Evolutionary conservation across 2,888 invertebrate genomes (phyloP), one percentile per base, ranked within the genome.

Genomic region (Lumbricus terrestris): DNA sequence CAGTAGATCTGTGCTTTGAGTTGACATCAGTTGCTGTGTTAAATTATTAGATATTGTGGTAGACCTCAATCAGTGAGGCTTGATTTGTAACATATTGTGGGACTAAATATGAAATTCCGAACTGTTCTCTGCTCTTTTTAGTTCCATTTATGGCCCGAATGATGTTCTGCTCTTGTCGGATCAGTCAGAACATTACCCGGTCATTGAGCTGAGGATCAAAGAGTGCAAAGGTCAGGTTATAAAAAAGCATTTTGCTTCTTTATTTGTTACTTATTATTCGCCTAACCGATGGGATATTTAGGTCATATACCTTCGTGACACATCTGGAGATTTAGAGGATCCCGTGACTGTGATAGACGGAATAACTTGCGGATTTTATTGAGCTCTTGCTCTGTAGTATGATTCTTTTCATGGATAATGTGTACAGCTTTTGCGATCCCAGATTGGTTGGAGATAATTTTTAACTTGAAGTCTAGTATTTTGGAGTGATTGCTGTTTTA

Each of bases 131-230:
- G 8, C n/a, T 69, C 69, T n/a, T 33, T 90, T 38, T 89, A 91
- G 91, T 82, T 38, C 89, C 0, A 54, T 91, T 33, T 90, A 90
- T 90, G 92, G 91, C 23, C 37, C 89, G 13, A 90, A 82, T n/a
- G 92, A 94, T 91, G 92, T 94, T 13, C 92, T 92, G 54, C 90
- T 94, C 23, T 91, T 95, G 90, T 93, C 94, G 85, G 93, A 94
- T 89, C 93, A 93, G 92, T 93, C 93, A n/a, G 94, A 94, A 85
- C 94, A 94, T 91, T 93, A 93, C 91, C 93, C 94, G 13, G 91
- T 93, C 47, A 93, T 95, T 69, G 94, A 93, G 90, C 93, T 95
- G 40, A 92, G 93, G 90, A 94, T 95, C 88, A 94, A 94, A 90
- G 94, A 94, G 91, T 95, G 95, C 91, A 94, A 94, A 93, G 94